Evolutionary conservation across 2,113 vertebrate species (phyloP).

Genomic region (Asarcornis scutulata): DNA sequence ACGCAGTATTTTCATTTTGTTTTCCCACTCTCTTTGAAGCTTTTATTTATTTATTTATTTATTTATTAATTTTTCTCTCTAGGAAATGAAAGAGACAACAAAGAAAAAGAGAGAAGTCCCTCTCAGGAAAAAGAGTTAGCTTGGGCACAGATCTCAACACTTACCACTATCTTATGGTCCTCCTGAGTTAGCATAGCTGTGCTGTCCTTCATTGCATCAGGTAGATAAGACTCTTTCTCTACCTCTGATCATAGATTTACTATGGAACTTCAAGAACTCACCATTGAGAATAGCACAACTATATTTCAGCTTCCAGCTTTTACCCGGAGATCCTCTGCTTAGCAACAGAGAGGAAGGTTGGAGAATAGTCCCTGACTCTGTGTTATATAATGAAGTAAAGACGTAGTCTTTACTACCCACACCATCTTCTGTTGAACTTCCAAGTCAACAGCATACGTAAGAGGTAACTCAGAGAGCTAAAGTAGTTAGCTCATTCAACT

Average conservation of each 20-base stretch:
- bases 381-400: not conserved
- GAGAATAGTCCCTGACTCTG: not conserved
- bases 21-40: not conserved
- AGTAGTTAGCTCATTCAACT: not conserved
- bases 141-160: not conserved
- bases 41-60: not conserved
- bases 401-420: not conserved
- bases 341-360: not conserved
- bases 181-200: not conserved
- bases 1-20: not conserved
- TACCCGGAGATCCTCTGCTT: not conserved
- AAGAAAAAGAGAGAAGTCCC: not conserved
- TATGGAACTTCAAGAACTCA: not conserved
- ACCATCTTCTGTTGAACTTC: not conserved
- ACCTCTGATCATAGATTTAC: not conserved
- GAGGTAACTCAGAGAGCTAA: not conserved
- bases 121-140: not conserved
- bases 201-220: not conserved
- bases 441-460: not conserved
- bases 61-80: not conserved
- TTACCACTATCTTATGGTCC: not conserved
- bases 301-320: not conserved
- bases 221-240: not conserved
- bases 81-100: not conserved
- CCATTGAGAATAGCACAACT: not conserved